Evolutionary conservation across 2,113 vertebrate genomes (phyloP), one percentile per base, ranked within the genome.

Genomic region (Lates calcarifer): DNA sequence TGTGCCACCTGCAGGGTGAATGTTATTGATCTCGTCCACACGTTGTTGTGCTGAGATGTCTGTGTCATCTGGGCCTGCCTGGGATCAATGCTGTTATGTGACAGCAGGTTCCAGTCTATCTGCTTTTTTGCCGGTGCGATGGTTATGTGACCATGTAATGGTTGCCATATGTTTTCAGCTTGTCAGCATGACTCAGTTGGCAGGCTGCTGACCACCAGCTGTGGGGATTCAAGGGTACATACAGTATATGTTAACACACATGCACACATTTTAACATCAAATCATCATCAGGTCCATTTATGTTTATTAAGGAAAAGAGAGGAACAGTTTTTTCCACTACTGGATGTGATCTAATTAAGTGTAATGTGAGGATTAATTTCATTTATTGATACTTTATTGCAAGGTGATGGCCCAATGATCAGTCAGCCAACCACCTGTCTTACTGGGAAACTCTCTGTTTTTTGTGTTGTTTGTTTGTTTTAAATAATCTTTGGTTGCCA

Each of bases 31-130:
- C 24, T 57, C 4, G 47, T 74, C 67, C 75, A 64, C 71, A 71
- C 18, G 22, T 47, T 35, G 64, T 77, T 82, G 33, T 22, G 77
- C 81, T 71, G 39, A 81, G 83, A 82, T 73, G 79, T 83, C 77
- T 71, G 65, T 29, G 84, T 62, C 0, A 37, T 79, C 55, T 65
- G 51, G 67, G 61, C 65, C 28, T 12, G 64, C 43, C 53, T 62
- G 72, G 6, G 33, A 90, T 91, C 89, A 81, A 90, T 91, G 74
- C 47, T 77, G 56, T 70, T 77, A 58, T 69, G 41, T 3, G 62
- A 83, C 79, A 82, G 71, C 49, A 60, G 65, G 66, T 79, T 86
- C 56, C 66, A 8, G 5, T 77, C 71, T 41, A 55, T 75, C 78
- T 67, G 43, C 55, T 77, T 53, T 81, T 85, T 81, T 85, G 66